These are phyloP conservation scores for Merops nubicus DNA, from an alignment of 2,113 vertebrate genomes.

Conservation along the genomic window DNA sequence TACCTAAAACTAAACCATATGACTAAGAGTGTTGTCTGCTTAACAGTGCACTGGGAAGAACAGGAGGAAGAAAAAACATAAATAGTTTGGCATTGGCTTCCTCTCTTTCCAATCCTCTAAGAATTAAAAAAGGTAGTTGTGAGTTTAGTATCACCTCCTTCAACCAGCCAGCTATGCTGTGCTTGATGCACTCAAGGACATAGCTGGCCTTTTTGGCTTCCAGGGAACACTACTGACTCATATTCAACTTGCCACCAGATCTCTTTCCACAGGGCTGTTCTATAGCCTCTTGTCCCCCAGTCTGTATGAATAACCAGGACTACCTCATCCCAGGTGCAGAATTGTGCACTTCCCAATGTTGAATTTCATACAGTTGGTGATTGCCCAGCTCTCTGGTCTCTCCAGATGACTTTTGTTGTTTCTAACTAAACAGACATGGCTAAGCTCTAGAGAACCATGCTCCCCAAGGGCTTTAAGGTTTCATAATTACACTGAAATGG, in stretches of 20 bases:
- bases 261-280: not conserved
- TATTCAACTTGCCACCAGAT: not conserved
- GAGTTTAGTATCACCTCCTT: no score
- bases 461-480: not conserved
- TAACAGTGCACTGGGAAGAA: no score
- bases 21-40: not conserved
- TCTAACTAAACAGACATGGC: not conserved
- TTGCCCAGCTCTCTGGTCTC: not conserved
- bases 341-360: not conserved
- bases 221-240: not conserved
- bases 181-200: not conserved
- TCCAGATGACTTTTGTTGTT: not conserved
- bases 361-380: not conserved
- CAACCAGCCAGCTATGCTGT: rapidly evolving
- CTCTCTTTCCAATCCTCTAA: no score
- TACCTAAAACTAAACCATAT: not conserved
- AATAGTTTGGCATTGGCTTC: no score
- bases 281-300: not conserved
- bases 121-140: no score
- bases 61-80: no score
- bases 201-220: rapidly evolving
- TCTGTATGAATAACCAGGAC: not conserved
- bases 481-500: not conserved
- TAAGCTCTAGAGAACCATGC: not conserved
- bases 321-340: not conserved